Percentiles rank a stretch among this genome's conserved stretches.
phyloP scores from a whole-genome alignment of 2,113 vertebrate genomes.

The Elephantulus edwardii region DNA sequence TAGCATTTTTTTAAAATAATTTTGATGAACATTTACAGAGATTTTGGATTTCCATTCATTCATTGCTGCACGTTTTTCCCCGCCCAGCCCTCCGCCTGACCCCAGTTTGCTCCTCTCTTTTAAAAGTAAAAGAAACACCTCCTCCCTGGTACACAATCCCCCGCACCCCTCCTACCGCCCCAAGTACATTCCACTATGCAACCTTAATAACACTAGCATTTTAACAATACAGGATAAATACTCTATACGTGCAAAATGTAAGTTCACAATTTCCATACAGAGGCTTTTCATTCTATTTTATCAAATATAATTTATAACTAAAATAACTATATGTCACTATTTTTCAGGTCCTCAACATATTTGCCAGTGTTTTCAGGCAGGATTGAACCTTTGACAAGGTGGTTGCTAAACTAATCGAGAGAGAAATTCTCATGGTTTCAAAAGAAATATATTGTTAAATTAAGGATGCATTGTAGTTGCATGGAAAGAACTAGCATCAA shows the following conservation, averaged over 20 bases:
- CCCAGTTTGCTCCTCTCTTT: too few species aligned
- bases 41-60: too few species aligned
- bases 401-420: background rate
- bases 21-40: too few species aligned
- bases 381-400: background rate
- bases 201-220: background rate
- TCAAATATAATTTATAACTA: background rate
- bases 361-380: background rate
- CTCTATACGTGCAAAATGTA: too few species aligned
- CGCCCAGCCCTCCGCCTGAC: too few species aligned
- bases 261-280: background rate
- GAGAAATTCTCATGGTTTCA: background rate
- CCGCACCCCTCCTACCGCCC: too few species aligned
- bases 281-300: background rate
- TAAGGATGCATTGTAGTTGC: fast-evolving
- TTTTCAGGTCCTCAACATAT: background rate
- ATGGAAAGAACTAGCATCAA: background rate
- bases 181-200: too few species aligned
- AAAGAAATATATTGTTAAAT: background rate
- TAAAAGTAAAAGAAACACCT: too few species aligned
- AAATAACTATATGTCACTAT: background rate
- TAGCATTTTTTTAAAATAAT: too few species aligned
- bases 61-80: too few species aligned
- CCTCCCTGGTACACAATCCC: too few species aligned
- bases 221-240: too few species aligned